Evolutionary conservation across 2,888 invertebrate genomes (phyloP).

Genomic region (Ellobium chinense): DNA sequence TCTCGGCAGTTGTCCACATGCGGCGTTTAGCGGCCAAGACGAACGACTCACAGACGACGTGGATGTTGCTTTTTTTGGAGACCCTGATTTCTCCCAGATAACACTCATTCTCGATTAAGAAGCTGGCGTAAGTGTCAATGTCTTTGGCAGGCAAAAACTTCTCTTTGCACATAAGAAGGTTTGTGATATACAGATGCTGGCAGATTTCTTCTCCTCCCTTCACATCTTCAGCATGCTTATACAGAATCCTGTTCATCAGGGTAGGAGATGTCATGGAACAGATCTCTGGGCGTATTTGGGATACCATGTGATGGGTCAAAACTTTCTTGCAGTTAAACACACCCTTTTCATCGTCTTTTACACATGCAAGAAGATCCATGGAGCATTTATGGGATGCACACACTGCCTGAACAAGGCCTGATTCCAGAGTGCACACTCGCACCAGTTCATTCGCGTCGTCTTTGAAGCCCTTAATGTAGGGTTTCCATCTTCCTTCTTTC

Average conservation of each 20-base stretch:
- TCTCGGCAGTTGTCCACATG: slow-evolving; percentile 43
- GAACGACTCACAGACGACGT: slow-evolving; percentile 51
- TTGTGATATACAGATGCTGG: slow-evolving; percentile 25
- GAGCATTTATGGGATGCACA: slow-evolving; percentile 21
- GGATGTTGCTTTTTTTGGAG: slow-evolving; percentile 43
- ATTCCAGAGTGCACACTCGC: slow-evolving; percentile 44
- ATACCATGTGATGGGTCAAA: slow-evolving; percentile 46
- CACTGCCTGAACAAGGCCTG: slow-evolving; percentile 44
- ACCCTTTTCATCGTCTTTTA: slow-evolving; percentile 21
- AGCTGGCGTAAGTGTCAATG: slow-evolving; percentile 34
- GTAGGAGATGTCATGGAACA: slow-evolving; percentile 7
- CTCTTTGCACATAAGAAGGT: slow-evolving; percentile 9
- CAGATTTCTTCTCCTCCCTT: slow-evolving; percentile 13
- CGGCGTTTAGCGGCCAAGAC: slow-evolving; percentile 37
- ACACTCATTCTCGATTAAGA: slow-evolving; percentile 43
- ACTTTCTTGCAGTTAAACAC: slow-evolving; percentile 37
- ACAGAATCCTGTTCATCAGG: slow-evolving; percentile 28
- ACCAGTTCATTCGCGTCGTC: slow-evolving; percentile 40
- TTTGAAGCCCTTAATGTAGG: slow-evolving; percentile 41
- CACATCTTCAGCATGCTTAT: slow-evolving; percentile 21
- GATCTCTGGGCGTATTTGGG: slow-evolving; percentile 35
- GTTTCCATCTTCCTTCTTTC: slow-evolving; percentile 38
- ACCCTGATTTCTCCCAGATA: slow-evolving; percentile 45
- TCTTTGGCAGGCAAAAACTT: not conserved
- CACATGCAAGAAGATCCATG: slow-evolving; percentile 21